Base-by-base conservation (phyloP, 2,113 vertebrate species). In the Pseudorasbora parva region DNA sequence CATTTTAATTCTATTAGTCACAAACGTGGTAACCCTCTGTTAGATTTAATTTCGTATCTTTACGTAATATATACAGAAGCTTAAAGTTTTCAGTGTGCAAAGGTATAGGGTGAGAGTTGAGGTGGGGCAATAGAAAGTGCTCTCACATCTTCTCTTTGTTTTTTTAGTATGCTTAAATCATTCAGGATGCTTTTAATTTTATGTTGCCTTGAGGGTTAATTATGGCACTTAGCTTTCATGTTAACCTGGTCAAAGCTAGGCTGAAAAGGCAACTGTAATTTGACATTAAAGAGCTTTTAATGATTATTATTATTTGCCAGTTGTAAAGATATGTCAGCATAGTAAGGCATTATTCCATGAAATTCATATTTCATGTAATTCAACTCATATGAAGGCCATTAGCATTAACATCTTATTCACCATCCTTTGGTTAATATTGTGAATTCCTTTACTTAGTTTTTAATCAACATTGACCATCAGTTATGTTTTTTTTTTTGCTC, bases 391-490 rank as follows among this genome's bases (percentile, higher is more conserved):
- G 49, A 60, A 56, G 15, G 37, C 62, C 85, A 79, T 84, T 84
- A 81, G 76, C 83, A 72, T 82, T 82, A 79, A 82, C 85, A 83
- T 82, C 76, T 88, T 23, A 77, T 88, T 84, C 66, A 15, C 86
- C 57, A 54, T 71, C 30, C 6, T 69, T 84, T 68, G 27, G 33
- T 78, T 74, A 8, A 69, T 72, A 68, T 85, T 72, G 8, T 25
- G 15, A 56, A 30, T 49, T 51, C 1, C 33, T 66, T 60, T 23
- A 47, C 37, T 47, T n/a, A n/a, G n/a, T n/a, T 76, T 54, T 80
- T 72, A 68, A 51, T 80, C 71, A 68, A 73, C 45, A 51, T 76
- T 79, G 73, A 69, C 47, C 56, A 64, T 72, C 2, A 73, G 78
- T 88, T 71, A 33, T 27, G 27, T 2, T 81, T 30, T 66, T 49